Conservation (phyloP, 1,140 invertebrate genomes). For the Zaprionus vittiger region DNA sequence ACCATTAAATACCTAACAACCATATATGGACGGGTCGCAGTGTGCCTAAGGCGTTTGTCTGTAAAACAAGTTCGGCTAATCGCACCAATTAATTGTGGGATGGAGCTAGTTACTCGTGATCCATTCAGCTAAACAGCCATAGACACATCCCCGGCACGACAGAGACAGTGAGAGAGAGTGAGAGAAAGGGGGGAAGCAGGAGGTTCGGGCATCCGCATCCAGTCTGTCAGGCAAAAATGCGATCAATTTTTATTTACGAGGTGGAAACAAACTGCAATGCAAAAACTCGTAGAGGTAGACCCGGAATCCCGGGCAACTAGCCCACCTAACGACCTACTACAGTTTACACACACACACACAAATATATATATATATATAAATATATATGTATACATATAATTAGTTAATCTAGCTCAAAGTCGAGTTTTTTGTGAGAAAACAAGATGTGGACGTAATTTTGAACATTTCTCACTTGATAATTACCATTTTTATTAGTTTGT, state of each 20-base stretch:
- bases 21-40: not conserved
- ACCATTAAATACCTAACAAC: not conserved
- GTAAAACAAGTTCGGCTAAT: slow-evolving; percentile 7
- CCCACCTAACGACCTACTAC: slow-evolving; percentile 23
- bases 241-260: slow-evolving; percentile 3
- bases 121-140: not conserved
- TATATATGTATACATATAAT: not conserved
- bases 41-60: not conserved
- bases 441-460: not conserved
- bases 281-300: not conserved
- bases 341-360: not conserved
- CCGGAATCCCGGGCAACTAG: not conserved
- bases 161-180: no score
- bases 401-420: not conserved
- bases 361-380: not conserved
- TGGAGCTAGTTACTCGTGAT: not conserved
- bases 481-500: not conserved
- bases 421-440: not conserved
- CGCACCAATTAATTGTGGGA: slow-evolving; percentile 5
- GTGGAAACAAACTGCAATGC: not conserved
- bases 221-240: slow-evolving; percentile 5
- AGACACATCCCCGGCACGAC: not conserved
- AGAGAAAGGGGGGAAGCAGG: not conserved
- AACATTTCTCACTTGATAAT: slow-evolving; percentile 1
- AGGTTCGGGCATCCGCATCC: not conserved